phyloP scores from a whole-genome alignment of 2,888 invertebrate genomes.

The Apomyelois bistriatella region DNA sequence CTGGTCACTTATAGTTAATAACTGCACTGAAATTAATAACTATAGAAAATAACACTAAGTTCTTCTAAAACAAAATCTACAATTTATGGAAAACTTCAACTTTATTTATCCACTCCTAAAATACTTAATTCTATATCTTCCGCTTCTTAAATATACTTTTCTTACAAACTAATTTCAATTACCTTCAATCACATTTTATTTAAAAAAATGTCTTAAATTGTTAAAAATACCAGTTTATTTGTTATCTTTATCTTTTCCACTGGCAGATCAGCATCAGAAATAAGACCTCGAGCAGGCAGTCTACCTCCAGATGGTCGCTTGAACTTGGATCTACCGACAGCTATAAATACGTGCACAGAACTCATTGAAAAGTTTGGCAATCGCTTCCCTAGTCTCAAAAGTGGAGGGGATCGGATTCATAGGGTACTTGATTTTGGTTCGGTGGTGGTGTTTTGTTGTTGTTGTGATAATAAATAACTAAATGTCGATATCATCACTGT shows the following conservation, averaged over 20 bases:
- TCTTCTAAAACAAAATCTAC: too few relatives aligned
- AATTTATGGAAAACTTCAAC: too few relatives aligned
- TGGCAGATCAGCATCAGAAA: slow-evolving; percentile 34
- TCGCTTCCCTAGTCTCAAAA: slow-evolving; percentile 69
- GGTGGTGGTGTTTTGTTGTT: slow-evolving; percentile 23
- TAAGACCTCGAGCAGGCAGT: slow-evolving; percentile 61
- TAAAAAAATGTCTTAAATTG: too few relatives aligned
- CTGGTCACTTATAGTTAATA: too few relatives aligned
- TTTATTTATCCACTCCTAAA: too few relatives aligned
- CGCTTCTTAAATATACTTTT: too few relatives aligned
- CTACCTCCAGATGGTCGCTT: slow-evolving; percentile 44
- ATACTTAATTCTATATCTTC: too few relatives aligned
- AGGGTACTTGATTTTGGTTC: slow-evolving; percentile 68
- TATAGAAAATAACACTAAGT: too few relatives aligned
- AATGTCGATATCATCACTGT: background rate
- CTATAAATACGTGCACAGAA: slow-evolving; percentile 50
- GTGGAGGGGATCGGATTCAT: slow-evolving; percentile 79
- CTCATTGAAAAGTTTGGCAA: slow-evolving; percentile 75
- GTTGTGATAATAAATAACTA: background rate
- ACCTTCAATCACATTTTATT: too few relatives aligned
- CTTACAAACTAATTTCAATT: too few relatives aligned
- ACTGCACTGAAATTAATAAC: too few relatives aligned
- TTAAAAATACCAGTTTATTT: background rate
- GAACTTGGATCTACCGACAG: slow-evolving; percentile 36
- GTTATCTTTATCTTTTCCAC: slow-evolving; percentile 13